Evolutionary conservation across 2,113 vertebrate genomes (phyloP), one percentile per base, ranked within the genome.

Genomic region (Propithecus coquereli): DNA sequence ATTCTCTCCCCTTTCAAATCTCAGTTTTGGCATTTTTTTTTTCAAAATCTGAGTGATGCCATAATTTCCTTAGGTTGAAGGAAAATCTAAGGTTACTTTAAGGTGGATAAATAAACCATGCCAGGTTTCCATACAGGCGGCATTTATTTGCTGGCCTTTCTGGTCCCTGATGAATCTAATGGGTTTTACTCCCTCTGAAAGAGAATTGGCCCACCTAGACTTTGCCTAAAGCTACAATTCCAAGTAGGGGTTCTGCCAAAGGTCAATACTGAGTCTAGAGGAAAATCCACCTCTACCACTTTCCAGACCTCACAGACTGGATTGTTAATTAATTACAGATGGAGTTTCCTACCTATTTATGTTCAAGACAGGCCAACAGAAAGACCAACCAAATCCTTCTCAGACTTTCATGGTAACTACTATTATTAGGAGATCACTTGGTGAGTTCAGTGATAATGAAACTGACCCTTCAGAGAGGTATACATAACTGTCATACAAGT

Each of bases 1-100:
- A 70, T 70, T 90, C 82, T 54, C 22, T 94, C 32, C 68, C 68
- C 65, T 95, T 92, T 80, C 17, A 82, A 91, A 68, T 90, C 34
- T 71, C 11, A 82, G 34, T 52, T 95, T 92, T 81, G 30, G 59
- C 3, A 52, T 54, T 77, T 59, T 66, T 65, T 37, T 8, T 34
- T 20, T 22, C 20, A 83, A 90, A 86, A 68, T 79, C 34, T 94
- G 14, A 91, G 37, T 50, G 57, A 92, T 87, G 32, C 22, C 57
- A 92, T 92, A 70, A 91, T 91, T 90, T 37, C 37, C 92, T 95
- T 91, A 93, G 45, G 52, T 66, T 93, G 50, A 85, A 95, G 82
- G 59, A 88, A 97, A 93, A 95, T 94, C n/a, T 93, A 57, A 96
- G 93, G 71, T 95, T 88, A 94, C 66, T 86, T 91, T 52, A 87